Evolutionary conservation across 2,888 invertebrate species (phyloP).

Genomic region (Nomada hirtipes): DNA sequence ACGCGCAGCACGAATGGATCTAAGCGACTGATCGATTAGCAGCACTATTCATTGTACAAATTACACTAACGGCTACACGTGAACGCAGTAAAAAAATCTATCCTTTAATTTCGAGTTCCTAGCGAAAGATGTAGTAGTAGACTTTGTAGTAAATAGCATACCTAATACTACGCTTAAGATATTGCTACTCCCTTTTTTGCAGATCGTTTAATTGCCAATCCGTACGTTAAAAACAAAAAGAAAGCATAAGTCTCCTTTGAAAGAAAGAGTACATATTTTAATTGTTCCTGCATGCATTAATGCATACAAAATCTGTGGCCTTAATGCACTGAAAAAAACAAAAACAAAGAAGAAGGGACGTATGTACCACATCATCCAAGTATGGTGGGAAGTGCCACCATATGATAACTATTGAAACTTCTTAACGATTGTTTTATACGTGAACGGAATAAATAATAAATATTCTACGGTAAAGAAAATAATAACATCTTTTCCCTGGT

Average conservation of each 20-base stretch:
- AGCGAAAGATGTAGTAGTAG: constrained; percentile 13
- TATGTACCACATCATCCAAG: constrained; percentile 45
- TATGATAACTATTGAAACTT: constrained; percentile 44
- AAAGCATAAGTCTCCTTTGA: constrained; percentile 6
- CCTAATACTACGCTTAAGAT: constrained; percentile 32
- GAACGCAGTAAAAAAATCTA: constrained; percentile 47
- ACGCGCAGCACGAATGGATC: constrained; percentile 70
- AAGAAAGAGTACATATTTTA: constrained; percentile 20
- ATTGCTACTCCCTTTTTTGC: constrained; percentile 4
- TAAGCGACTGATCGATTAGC: constrained; percentile 68
- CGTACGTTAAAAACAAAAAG: neutral
- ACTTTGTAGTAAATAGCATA: constrained; percentile 16
- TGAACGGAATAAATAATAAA: constrained; percentile 73
- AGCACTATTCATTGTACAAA: constrained; percentile 74
- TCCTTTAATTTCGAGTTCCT: constrained; percentile 33
- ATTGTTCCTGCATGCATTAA: constrained; percentile 49
- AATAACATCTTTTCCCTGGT: constrained; percentile 56
- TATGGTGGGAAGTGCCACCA: constrained; percentile 42
- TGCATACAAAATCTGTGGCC: constrained; percentile 31
- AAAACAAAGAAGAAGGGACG: constrained; percentile 29
- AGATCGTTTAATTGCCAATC: constrained; percentile 23
- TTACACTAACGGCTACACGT: constrained; percentile 62
- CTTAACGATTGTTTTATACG: constrained; percentile 34
- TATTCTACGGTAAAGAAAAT: constrained; percentile 65
- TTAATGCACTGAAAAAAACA: constrained; percentile 12